Conservation (phyloP, 2,797 vertebrate species). For the Sebastiscus albofasciatus region DNA sequence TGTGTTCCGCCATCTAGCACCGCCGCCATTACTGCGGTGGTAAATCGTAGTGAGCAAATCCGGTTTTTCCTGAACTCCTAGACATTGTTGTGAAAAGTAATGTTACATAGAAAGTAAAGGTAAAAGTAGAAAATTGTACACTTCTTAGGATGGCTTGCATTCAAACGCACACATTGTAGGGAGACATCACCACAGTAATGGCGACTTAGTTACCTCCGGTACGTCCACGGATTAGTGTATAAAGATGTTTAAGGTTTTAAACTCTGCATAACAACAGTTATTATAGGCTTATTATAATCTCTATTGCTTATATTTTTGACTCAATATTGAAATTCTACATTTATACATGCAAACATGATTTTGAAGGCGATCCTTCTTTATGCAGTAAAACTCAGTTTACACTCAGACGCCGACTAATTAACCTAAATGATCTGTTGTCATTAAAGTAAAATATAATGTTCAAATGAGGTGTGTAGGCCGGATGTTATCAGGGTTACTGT, state of each 20-base stretch:
- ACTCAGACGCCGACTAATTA: conserved; percentile 4
- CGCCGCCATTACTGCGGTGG: too few species aligned
- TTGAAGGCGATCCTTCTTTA: conserved; percentile 17
- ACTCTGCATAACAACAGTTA: neutral
- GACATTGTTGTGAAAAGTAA: too few species aligned
- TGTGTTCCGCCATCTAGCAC: too few species aligned
- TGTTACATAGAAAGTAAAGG: too few species aligned
- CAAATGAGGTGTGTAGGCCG: neutral
- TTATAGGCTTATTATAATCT: neutral
- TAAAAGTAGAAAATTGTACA: too few species aligned
- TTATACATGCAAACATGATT: neutral
- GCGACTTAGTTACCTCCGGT: too few species aligned
- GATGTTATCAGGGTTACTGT: conserved; percentile 24
- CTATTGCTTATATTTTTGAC: neutral
- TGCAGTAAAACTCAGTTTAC: conserved; percentile 35
- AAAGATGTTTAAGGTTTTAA: conserved; percentile 3
- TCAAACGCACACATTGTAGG: too few species aligned
- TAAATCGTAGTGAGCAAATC: too few species aligned
- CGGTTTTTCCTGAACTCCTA: too few species aligned
- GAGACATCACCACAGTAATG: too few species aligned
- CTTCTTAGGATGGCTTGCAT: too few species aligned
- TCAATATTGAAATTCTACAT: neutral
- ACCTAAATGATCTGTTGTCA: neutral
- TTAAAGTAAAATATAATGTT: neutral
- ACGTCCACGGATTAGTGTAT: neutral